phyloP scores from a whole-genome alignment of 2,113 vertebrate genomes.

The Malurus cyaneus region DNA sequence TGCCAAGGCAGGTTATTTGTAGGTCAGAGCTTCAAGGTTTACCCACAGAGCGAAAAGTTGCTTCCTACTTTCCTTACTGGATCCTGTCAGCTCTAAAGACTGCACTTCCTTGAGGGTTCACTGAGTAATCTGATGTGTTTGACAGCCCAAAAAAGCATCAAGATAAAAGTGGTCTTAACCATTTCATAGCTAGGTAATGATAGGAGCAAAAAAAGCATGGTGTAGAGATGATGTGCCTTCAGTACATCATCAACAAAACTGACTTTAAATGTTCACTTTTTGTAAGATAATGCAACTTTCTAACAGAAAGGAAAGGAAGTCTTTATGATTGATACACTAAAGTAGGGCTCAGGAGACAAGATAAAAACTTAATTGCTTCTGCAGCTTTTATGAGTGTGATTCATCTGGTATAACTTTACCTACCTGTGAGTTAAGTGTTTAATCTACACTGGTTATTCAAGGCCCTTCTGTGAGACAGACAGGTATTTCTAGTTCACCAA shows the following conservation, averaged over 20 bases:
- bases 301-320: not conserved
- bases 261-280: not conserved
- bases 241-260: not conserved
- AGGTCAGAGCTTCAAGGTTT: not conserved
- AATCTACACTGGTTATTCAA: not conserved
- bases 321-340: not conserved
- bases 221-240: not conserved
- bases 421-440: slow-evolving; percentile 1
- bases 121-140: not conserved
- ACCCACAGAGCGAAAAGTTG: not conserved
- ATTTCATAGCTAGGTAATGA: not conserved
- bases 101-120: not conserved
- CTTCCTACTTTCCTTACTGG: not conserved
- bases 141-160: not conserved
- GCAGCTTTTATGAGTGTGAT: not conserved
- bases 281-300: not conserved
- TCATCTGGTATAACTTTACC: not conserved
- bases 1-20: not conserved
- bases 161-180: not conserved
- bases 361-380: slow-evolving; percentile 31
- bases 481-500: not conserved
- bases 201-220: not conserved
- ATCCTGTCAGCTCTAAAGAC: not conserved
- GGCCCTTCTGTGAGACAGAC: not conserved
- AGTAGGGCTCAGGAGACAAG: not conserved